phyloP scores from a whole-genome alignment of 2,888 invertebrate species.

The Celastrina argiolus region DNA sequence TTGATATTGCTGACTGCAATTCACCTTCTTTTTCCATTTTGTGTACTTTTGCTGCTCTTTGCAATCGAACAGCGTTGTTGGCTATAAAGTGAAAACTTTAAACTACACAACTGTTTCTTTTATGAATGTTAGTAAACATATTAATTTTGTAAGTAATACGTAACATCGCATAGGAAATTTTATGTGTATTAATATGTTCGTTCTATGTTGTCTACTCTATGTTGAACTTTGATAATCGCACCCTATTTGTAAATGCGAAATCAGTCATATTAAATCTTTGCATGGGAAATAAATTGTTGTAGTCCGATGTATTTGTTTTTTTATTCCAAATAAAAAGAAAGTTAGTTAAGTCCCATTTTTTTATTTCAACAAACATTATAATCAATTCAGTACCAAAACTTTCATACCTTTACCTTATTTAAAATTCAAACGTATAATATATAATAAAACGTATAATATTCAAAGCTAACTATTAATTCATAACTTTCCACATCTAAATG shows the following conservation, averaged over 20 bases:
- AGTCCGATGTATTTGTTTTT: background rate
- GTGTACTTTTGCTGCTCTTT: background rate
- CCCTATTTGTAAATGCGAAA: slow-evolving; percentile 40
- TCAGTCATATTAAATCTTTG: slow-evolving; percentile 43
- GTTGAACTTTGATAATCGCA: slow-evolving; percentile 31
- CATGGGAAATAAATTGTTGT: slow-evolving; percentile 40
- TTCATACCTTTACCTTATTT: background rate
- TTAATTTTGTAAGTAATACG: no score
- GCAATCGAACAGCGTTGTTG: background rate
- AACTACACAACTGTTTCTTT: no score
- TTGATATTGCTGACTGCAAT: background rate
- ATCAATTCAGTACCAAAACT: background rate
- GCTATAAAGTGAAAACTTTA: no score
- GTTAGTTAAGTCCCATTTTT: no score
- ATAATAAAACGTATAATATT: no score
- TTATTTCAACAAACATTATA: background rate
- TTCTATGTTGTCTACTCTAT: background rate
- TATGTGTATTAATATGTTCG: background rate
- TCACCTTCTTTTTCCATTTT: slow-evolving; percentile 5
- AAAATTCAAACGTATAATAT: background rate
- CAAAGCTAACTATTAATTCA: slow-evolving; percentile 1
- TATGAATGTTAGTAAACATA: no score
- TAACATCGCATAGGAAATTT: background rate
- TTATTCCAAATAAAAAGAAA: no score
- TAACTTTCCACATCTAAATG: background rate